Evolutionary conservation across 2,888 invertebrate genomes (phyloP).

Genomic region (Xanthostigma xanthostigma): DNA sequence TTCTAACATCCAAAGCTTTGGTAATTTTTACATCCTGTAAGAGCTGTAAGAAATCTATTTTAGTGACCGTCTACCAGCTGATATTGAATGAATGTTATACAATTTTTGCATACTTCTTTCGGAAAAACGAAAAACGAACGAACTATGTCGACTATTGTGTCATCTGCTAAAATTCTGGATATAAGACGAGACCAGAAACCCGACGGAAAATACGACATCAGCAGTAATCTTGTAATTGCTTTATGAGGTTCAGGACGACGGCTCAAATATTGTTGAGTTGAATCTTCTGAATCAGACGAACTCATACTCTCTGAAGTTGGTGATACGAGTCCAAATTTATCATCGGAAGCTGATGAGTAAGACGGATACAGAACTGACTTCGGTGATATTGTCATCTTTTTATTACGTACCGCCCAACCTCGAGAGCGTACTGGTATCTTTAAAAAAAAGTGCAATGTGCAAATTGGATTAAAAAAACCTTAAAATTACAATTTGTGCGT

Average conservation of each 20-base stretch:
- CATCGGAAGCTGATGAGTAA: conserved; percentile 16
- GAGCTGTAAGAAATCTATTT: conserved; percentile 24
- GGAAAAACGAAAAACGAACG: conserved; percentile 56
- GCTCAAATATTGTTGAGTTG: conserved; percentile 20
- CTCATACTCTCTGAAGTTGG: conserved; percentile 13
- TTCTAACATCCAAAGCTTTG: conserved; percentile 48
- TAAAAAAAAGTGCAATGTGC: no score
- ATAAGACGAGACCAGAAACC: conserved; percentile 96
- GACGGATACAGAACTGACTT: conserved; percentile 28
- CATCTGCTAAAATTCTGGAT: conserved; percentile 82
- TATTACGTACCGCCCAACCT: conserved; percentile 48
- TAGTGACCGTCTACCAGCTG: neutral
- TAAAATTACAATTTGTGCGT: no score
- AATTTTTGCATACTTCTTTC: conserved; percentile 37
- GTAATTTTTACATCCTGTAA: conserved; percentile 44
- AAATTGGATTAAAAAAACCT: no score
- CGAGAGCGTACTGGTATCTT: conserved; percentile 41
- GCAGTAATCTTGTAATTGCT: conserved; percentile 57
- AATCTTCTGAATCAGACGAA: conserved; percentile 15
- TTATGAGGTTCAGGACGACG: conserved; percentile 38
- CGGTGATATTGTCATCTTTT: conserved; percentile 37
- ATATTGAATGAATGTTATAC: neutral
- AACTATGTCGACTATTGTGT: conserved; percentile 65
- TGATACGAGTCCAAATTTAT: conserved; percentile 25
- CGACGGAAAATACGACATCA: conserved; percentile 94